Evolutionary conservation across 2,888 invertebrate genomes (phyloP).

Genomic region (Cheilosia vernalis): DNA sequence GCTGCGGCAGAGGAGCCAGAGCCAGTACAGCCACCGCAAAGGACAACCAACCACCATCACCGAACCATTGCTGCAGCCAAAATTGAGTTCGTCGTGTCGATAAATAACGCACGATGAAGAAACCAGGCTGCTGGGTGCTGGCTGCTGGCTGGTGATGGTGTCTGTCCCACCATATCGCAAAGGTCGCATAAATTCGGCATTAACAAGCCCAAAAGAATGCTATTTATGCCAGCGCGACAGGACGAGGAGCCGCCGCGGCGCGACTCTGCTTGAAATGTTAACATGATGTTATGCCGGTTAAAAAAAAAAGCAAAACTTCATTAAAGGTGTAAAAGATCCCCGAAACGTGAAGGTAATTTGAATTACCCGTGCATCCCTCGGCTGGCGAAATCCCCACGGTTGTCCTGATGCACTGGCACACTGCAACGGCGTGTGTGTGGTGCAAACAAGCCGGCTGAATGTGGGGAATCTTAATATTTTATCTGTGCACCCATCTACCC

Average conservation of each 20-base stretch:
- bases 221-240: constrained; percentile 49
- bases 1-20: constrained; percentile 22
- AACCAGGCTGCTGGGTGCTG: constrained; percentile 18
- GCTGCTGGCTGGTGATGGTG: not conserved
- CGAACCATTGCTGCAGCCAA: constrained; percentile 22
- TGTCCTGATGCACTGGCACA: constrained; percentile 24
- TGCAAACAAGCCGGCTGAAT: not conserved
- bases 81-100: constrained; percentile 65
- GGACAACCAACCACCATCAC: constrained; percentile 36
- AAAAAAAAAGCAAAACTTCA: constrained; percentile 52
- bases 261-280: constrained; percentile 52
- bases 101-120: constrained; percentile 65
- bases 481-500: constrained; percentile 29
- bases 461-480: constrained; percentile 38
- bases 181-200: constrained; percentile 72
- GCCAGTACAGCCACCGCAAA: constrained; percentile 17
- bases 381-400: constrained; percentile 18
- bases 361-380: constrained; percentile 52
- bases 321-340: constrained; percentile 67
- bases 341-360: constrained; percentile 59
- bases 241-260: constrained; percentile 30
- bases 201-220: constrained; percentile 70
- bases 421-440: constrained; percentile 11
- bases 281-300: constrained; percentile 41
- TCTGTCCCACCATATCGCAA: constrained; percentile 3